Evolutionary conservation across 2,113 vertebrate genomes (phyloP).

Genomic region (Parus major): DNA sequence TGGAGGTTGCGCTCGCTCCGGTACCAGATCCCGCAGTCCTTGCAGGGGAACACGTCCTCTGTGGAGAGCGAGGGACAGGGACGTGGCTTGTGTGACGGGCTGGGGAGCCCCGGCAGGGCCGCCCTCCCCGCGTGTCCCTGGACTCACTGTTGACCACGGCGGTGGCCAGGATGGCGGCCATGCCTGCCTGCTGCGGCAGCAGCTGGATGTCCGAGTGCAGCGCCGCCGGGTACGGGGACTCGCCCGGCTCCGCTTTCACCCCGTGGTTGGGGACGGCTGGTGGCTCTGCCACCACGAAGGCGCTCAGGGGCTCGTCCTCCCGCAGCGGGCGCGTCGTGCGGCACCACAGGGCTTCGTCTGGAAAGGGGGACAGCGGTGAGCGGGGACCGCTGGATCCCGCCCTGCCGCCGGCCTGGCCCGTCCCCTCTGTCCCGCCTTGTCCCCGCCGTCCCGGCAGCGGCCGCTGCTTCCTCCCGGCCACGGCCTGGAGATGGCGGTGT

Average conservation of each 20-base stretch:
- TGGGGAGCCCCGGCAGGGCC: background rate
- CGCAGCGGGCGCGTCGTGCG: slow-evolving; percentile 78
- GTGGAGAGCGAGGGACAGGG: background rate
- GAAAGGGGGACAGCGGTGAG: background rate
- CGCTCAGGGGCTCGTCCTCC: slow-evolving; percentile 69
- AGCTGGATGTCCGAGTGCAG: slow-evolving; percentile 89
- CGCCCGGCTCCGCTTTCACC: slow-evolving; percentile 72
- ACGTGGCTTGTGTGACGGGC: fast-evolving
- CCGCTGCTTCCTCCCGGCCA: background rate
- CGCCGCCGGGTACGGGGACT: slow-evolving; percentile 66
- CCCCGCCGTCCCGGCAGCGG: background rate
- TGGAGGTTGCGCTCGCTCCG: slow-evolving; percentile 96
- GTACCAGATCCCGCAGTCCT: slow-evolving; percentile 99
- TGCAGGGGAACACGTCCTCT: slow-evolving; percentile 98
- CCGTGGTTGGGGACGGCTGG: slow-evolving; percentile 46
- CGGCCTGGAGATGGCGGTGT: background rate
- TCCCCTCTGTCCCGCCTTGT: background rate
- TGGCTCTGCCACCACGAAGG: slow-evolving; percentile 69
- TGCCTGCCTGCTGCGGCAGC: slow-evolving; percentile 95
- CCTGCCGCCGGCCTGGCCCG: background rate
- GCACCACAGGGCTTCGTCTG: slow-evolving; percentile 87
- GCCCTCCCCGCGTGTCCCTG: background rate
- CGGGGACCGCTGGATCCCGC: fast-evolving
- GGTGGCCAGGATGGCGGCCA: slow-evolving; percentile 95
- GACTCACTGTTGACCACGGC: slow-evolving; percentile 94